Base-by-base conservation (phyloP, 23 tunicate species). In the Ciona savignyi region DNA sequence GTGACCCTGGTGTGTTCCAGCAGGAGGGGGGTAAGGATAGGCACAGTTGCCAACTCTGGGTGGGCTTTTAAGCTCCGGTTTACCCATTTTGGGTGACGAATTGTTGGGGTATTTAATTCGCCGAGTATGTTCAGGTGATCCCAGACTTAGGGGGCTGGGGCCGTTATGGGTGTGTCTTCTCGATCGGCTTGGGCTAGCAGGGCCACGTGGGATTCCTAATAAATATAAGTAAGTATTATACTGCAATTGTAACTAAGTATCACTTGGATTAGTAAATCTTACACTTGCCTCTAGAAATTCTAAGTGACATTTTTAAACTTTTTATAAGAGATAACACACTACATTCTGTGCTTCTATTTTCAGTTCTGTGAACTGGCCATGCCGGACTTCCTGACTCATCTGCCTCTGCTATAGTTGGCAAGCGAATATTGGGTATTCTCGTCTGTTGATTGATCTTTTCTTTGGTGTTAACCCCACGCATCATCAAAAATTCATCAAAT, bases 141-240 rank as follows among this genome's bases (percentile, higher is more conserved):
- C 70, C 63, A 90, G 48, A 35, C 79, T 84, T 4, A 91, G 76
- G 33, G 97, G 97, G 70, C 91, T 84, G 29, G 91, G 97, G 0
- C 91, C 91, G 48, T 91, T 91, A 61, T 86, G 78, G 34, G 97
- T 91, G 83, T 87, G 90, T 60, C 97, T 74, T 4, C 97, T 75
- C 1, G 85, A 31, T 25, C 87, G 79, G 34, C 66, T 78, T 9
- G 97, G 92, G 42, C 91, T 84, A 29, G 86, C 80, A 26, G 97
- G 86, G 24, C 67, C 67, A 4, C 67, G 26, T 4, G 67, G 67
- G 15, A 63, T 63, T 63, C 67, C 67, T 63, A 25, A 15, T 42
- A 42, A n/a, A n/a, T n/a, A n/a, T n/a, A n/a, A n/a, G n/a, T n/a
- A n/a, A n/a, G n/a, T n/a, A n/a, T n/a, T n/a, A n/a, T n/a, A n/a